Evolutionary conservation across 2,888 invertebrate genomes (phyloP).

Genomic region (Drosophila barbarae): DNA sequence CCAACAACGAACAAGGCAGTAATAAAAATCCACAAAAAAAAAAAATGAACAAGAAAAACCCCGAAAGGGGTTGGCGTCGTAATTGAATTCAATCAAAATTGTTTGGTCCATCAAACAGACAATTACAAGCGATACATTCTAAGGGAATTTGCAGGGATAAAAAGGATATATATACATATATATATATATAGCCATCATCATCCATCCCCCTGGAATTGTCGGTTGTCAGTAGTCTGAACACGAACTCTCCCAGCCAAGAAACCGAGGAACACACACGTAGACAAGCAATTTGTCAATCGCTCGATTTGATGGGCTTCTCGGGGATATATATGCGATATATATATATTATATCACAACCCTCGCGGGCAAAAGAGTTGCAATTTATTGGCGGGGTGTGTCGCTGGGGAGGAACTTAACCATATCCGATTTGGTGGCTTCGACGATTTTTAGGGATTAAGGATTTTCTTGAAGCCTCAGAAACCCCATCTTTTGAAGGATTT

Average conservation of each 20-base stretch:
- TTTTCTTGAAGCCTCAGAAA: not conserved
- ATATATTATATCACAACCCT: conserved; percentile 4
- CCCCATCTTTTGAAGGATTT: too few relatives aligned
- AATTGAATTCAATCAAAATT: conserved; percentile 78
- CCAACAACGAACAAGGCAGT: conserved; percentile 50
- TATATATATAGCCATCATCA: conserved; percentile 4
- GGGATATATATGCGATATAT: conserved; percentile 4
- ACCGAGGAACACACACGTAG: conserved; percentile 61
- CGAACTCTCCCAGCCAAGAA: conserved; percentile 1
- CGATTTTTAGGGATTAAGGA: not conserved
- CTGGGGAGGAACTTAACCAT: not conserved
- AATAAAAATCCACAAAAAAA: conserved; percentile 16
- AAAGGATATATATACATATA: not conserved
- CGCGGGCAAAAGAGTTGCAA: conserved; percentile 24
- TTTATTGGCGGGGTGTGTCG: conserved; percentile 7
- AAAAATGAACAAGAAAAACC: conserved; percentile 4
- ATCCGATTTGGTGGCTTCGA: not conserved
- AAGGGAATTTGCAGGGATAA: conserved; percentile 34
- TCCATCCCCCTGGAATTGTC: conserved; percentile 21
- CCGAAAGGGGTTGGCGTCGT: conserved; percentile 46
- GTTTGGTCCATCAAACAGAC: conserved; percentile 78
- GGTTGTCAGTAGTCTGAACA: conserved; percentile 51
- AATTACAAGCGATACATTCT: conserved; percentile 75
- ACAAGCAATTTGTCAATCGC: conserved; percentile 69
- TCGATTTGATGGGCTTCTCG: conserved; percentile 62